These are phyloP conservation scores for Aphidius gifuensis DNA, from an alignment of 1,140 invertebrate genomes.

Conservation along the genomic window DNA sequence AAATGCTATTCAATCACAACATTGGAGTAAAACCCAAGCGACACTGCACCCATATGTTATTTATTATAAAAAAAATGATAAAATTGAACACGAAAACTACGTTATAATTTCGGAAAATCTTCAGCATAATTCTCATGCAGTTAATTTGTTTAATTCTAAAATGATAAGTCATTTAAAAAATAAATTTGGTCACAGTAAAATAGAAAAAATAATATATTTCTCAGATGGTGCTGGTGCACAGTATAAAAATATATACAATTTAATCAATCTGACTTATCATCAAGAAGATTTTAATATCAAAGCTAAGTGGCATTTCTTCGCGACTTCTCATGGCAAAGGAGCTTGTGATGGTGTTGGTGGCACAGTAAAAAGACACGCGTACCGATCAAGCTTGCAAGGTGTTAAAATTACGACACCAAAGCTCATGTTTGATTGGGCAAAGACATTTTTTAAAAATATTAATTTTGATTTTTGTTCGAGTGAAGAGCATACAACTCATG, in stretches of 20 bases:
- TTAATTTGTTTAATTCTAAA: slow-evolving; percentile 9
- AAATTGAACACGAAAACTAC: slow-evolving; percentile 1
- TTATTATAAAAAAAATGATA: slow-evolving; percentile 9
- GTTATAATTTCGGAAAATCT: slow-evolving; percentile 6
- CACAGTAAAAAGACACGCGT: slow-evolving; percentile 24
- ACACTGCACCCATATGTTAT: slow-evolving; percentile 10
- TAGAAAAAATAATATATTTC: slow-evolving; percentile 11
- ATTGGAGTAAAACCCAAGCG: slow-evolving; percentile 7
- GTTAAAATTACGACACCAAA: slow-evolving; percentile 7
- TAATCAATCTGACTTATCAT: background rate
- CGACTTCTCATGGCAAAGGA: slow-evolving; percentile 4
- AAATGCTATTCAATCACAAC: slow-evolving; percentile 11
- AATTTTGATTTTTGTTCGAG: slow-evolving; percentile 19
- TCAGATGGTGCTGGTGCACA: slow-evolving; percentile 5
- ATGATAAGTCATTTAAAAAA: background rate
- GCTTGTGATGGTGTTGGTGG: slow-evolving; percentile 3
- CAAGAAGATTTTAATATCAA: background rate
- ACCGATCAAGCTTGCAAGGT: slow-evolving; percentile 27
- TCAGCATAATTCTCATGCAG: background rate
- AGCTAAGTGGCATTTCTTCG: slow-evolving; percentile 13
- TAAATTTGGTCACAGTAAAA: slow-evolving; percentile 10
- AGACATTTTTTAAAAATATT: slow-evolving; percentile 24
- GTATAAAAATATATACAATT: slow-evolving; percentile 13
- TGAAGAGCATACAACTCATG: slow-evolving; percentile 18
- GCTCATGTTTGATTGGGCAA: slow-evolving; percentile 18